Percentiles rank a stretch among this genome's conserved stretches.
phyloP scores from a whole-genome alignment of 2,888 invertebrate genomes.

The Siphlonurus alternatus region DNA sequence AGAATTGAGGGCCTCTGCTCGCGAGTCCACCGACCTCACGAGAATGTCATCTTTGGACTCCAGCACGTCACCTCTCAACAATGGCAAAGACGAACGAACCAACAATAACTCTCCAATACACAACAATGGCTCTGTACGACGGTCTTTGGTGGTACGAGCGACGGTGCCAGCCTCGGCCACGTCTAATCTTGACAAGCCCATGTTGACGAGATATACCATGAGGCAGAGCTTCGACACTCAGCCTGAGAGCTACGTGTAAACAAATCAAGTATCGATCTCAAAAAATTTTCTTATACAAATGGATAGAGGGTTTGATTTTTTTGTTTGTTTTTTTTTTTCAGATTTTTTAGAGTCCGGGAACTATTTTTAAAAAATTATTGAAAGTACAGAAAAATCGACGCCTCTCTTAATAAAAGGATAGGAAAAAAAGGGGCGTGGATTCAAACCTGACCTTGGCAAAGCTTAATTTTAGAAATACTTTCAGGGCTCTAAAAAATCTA shows the following conservation, averaged over 20 bases:
- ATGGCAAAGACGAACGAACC: neutral
- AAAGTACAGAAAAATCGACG: too few relatives aligned
- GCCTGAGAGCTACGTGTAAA: neutral
- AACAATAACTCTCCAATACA: slow-evolving; percentile 1
- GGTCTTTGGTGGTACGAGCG: neutral
- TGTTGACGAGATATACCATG: neutral
- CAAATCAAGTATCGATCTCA: too few relatives aligned
- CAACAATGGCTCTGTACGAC: neutral
- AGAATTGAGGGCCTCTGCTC: neutral
- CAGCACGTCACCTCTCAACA: neutral
- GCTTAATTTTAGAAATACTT: too few relatives aligned
- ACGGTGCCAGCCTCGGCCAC: neutral
- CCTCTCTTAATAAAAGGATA: too few relatives aligned
- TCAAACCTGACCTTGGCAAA: too few relatives aligned
- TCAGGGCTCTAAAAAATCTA: too few relatives aligned
- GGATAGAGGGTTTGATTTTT: too few relatives aligned
- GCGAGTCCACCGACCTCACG: neutral
- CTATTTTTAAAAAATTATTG: too few relatives aligned
- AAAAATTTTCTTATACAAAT: too few relatives aligned
- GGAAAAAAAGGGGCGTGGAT: too few relatives aligned
- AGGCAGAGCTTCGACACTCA: neutral
- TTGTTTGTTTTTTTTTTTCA: too few relatives aligned
- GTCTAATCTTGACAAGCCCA: neutral
- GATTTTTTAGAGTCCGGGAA: too few relatives aligned
- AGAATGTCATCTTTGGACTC: neutral